Base-by-base conservation (phyloP, 2,888 invertebrate genomes). In the Germaria angustata region DNA sequence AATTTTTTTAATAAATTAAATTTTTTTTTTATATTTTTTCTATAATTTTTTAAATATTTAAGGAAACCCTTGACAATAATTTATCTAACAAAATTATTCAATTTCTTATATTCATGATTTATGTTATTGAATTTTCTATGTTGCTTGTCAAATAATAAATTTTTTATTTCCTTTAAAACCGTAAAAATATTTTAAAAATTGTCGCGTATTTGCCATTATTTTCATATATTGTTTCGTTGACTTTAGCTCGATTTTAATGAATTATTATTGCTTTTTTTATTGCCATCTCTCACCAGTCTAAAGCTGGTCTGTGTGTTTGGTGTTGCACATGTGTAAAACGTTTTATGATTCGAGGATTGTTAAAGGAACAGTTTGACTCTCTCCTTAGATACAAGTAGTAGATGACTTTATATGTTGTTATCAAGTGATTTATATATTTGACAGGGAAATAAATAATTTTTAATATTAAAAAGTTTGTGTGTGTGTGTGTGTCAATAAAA, bases 181-280 rank as follows among this genome's bases (percentile, higher is more conserved):
- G 20, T 61, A 39, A 61, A 49, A 39, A 76, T 49, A 66, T 76
- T 66, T 76, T 13, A 66, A 66, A 75, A 65, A 55, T 57, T 57
- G 34, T 76, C 66, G 76, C 66, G 76, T 66, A 49, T 49, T 49
- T 66, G 46, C 57, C 76, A 76, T 57, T 66, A 49, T 32, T 59
- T 39, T 65, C 28, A 24, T 7, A 17, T 28, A 46, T 55, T 36
- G 15, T 65, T 44, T 49, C 13, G 53, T 22, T 66, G 24, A 39
- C 49, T 24, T 51, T 28, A 51, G 41, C 57, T 66, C 57, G 76
- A 66, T 76, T 76, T 76, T 76, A 57, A 76, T 76, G 66, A 76
- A 76, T 49, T 66, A 66, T 76, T 76, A 76, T 76, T 66, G 66
- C 66, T 32, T 49, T 76, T 68, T 76, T 59, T 76, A 76, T 76